Evolutionary conservation across 2,888 invertebrate genomes (phyloP).

Genomic region (Volucella inflata): DNA sequence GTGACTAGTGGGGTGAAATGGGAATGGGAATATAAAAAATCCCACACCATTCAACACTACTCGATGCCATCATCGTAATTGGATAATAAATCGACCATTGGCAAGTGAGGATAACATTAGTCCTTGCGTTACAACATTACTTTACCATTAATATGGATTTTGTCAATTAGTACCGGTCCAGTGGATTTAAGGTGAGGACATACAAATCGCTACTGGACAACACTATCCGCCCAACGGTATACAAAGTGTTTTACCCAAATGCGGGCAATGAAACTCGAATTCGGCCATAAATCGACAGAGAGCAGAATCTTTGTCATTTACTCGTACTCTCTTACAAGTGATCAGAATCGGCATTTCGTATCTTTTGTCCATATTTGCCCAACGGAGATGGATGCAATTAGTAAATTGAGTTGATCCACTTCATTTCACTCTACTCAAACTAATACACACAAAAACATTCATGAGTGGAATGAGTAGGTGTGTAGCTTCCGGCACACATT

Average conservation of each 20-base stretch:
- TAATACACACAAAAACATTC: background rate
- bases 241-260: slow-evolving; percentile 11
- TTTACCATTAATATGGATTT: slow-evolving; percentile 49
- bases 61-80: slow-evolving; percentile 43
- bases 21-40: slow-evolving; percentile 12
- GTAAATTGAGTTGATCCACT: slow-evolving; percentile 47
- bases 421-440: background rate
- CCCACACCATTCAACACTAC: background rate
- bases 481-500: slow-evolving; percentile 29
- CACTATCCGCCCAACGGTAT: background rate
- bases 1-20: background rate
- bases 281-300: slow-evolving; percentile 40
- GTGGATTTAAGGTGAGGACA: slow-evolving; percentile 23
- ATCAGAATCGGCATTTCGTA: slow-evolving; percentile 10
- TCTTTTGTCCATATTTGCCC: slow-evolving; percentile 49
- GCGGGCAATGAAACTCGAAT: slow-evolving; percentile 12
- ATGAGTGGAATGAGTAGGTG: background rate
- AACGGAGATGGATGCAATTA: slow-evolving; percentile 54
- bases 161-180: slow-evolving; percentile 42
- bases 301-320: slow-evolving; percentile 28
- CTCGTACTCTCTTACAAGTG: background rate
- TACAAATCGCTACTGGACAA: background rate
- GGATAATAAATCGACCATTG: slow-evolving; percentile 42
- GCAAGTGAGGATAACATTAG: slow-evolving; percentile 33
- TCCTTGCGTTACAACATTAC: slow-evolving; percentile 40